A percentile compares a stretch with the other conserved stretches of the same genome.
phyloP scores from a whole-genome alignment of 2,113 vertebrate genomes.

The Sarotherodon lohbergeri region DNA sequence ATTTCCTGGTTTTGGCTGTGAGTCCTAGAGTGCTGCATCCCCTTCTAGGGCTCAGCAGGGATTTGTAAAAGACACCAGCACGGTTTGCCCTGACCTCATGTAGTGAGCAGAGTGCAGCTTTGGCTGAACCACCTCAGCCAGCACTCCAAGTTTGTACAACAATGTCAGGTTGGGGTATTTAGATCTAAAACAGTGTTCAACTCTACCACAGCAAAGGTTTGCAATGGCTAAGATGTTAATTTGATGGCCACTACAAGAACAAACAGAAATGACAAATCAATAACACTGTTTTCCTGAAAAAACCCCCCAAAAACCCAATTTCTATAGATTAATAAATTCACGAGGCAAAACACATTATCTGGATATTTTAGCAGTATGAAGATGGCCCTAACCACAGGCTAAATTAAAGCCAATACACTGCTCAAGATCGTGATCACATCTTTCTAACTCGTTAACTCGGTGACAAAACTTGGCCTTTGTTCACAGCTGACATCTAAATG shows the following conservation, averaged over 20 bases:
- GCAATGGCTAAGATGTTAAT: not conserved
- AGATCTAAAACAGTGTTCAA: not conserved
- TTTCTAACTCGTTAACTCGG: not conserved
- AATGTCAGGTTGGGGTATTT: not conserved
- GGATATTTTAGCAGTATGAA: not conserved
- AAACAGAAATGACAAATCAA: not conserved
- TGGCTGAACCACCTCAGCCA: not conserved
- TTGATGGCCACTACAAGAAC: not conserved
- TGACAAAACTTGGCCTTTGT: not conserved
- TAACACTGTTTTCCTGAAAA: not conserved
- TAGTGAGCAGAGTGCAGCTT: not conserved
- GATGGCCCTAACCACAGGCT: not conserved
- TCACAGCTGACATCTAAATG: not conserved
- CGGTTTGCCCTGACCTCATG: constrained; percentile 21
- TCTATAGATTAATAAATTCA: not conserved
- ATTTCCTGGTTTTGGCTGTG: constrained; percentile 5
- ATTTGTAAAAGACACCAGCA: constrained; percentile 39
- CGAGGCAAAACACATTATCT: not conserved
- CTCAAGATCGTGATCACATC: not conserved
- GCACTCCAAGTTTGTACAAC: not conserved
- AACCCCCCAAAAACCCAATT: not conserved
- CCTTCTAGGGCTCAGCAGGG: constrained; percentile 28
- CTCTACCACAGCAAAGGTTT: not conserved
- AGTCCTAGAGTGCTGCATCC: not conserved
- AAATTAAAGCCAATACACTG: not conserved